Base-by-base conservation (phyloP, 2,797 vertebrate species). In the Cetoscarus ocellatus region DNA sequence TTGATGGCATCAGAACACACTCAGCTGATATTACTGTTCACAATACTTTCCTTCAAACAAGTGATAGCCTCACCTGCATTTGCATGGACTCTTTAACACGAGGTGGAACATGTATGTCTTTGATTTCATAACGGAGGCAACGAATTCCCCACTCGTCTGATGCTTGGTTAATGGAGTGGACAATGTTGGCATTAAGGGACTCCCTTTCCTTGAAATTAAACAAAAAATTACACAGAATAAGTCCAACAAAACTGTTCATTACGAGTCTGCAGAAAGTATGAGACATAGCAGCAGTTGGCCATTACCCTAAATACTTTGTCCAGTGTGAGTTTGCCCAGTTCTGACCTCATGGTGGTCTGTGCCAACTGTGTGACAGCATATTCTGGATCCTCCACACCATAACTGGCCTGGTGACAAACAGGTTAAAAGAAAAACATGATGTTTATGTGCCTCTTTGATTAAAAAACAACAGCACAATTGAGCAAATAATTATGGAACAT, bases 41-140 rank as follows among this genome's bases (percentile, higher is more conserved):
- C 27, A 27, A 27, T 27, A 4, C 4, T 27, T 27, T 4, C 27
- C 27, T 27, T 27, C 27, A 27, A 27, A 27, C 27, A 27, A 27
- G 27, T 27, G 27, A 27, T 4, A 27, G 27, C 6, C 60, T 8
- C 77, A 98, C 98, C 97, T 99, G 98, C 97, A 98, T 99, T 91
- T 99, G 98, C 98, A 99, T 99, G 61, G 98, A 98, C 40, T 99
- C 98, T 79, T 98, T 97, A 62, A 99, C 97, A 0, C 97, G 95
- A 0, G 96, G 97, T 0, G 98, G 98, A 15, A 99, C 97, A 0
- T 98, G 95, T 63, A 99, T 99, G 82, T 99, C 97, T 88, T 99
- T 99, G 87, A 99, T 99, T 90, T 99, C 97, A 0, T 99, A 99
- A 9, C 98, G 96, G 38, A 99, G 94, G 81, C 98, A 99, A 4